Percentiles rank a stretch among this genome's conserved stretches.
These are phyloP conservation scores for Bradypodion pumilum DNA, from an alignment of 2,797 vertebrate genomes.

Conservation along the genomic window DNA sequence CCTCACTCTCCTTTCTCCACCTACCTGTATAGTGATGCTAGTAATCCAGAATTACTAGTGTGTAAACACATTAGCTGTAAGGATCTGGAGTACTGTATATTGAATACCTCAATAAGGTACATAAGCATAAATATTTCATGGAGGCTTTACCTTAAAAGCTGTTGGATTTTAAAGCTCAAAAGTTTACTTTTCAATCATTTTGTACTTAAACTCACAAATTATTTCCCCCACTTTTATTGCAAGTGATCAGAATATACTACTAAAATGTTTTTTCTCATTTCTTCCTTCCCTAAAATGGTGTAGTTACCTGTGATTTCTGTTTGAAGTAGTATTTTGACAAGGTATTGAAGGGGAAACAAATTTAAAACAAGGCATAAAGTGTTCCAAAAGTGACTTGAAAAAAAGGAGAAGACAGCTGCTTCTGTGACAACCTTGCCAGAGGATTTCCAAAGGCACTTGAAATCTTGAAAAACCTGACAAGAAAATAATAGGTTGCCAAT, in stretches of 20 bases:
- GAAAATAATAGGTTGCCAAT: constrained; percentile 26
- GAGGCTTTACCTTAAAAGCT: too few species aligned
- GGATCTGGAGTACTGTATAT: too few species aligned
- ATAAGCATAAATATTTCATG: too few species aligned
- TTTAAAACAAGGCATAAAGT: constrained; percentile 19
- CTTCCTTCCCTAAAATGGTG: background rate
- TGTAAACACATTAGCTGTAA: too few species aligned
- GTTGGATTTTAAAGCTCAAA: too few species aligned
- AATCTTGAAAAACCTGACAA: constrained; percentile 39
- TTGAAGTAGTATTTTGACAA: constrained; percentile 33
- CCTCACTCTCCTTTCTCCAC: too few species aligned
- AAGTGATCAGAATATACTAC: background rate
- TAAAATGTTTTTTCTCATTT: background rate
- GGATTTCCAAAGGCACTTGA: constrained; percentile 37
- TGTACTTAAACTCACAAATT: background rate
- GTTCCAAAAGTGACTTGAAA: constrained; percentile 23
- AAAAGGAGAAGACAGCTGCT: constrained; percentile 17
- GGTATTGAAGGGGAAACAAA: constrained; percentile 5
- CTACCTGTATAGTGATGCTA: too few species aligned
- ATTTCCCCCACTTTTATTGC: background rate
- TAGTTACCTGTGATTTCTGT: background rate
- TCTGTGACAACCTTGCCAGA: constrained; percentile 23
- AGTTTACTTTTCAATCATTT: too few species aligned
- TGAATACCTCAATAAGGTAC: too few species aligned
- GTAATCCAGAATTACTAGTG: too few species aligned